phyloP scores from a whole-genome alignment of 2,797 vertebrate species.

The Passerculus sandwichensis region DNA sequence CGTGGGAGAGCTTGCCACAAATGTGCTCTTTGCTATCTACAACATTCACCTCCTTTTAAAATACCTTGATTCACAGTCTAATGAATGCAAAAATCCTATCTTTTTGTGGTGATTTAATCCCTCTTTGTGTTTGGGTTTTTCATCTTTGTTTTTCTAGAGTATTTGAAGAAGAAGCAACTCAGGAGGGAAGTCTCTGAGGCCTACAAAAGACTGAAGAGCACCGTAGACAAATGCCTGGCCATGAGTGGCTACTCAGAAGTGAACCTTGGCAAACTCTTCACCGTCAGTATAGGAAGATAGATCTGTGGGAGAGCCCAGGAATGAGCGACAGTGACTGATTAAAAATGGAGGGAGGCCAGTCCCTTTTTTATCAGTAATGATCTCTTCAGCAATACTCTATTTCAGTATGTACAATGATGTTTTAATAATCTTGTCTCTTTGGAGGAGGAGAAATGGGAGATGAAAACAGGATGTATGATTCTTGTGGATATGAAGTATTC shows the following conservation, averaged over 20 bases:
- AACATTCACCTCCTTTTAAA: neutral
- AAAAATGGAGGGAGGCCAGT: neutral
- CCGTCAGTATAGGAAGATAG: slow-evolving; percentile 82
- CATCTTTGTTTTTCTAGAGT: slow-evolving; percentile 54
- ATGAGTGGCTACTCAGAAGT: slow-evolving; percentile 92
- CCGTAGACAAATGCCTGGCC: slow-evolving; percentile 83
- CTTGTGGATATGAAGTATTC: neutral
- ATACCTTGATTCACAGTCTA: neutral
- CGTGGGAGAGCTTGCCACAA: neutral
- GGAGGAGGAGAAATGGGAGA: neutral
- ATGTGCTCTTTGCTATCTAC: neutral
- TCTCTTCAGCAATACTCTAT: neutral
- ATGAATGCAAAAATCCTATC: neutral
- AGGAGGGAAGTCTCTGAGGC: slow-evolving; percentile 62
- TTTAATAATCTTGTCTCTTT: neutral
- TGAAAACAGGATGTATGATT: neutral
- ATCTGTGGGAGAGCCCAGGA: slow-evolving; percentile 59
- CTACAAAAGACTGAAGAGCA: slow-evolving; percentile 87
- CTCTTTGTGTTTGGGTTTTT: neutral
- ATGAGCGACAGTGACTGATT: neutral
- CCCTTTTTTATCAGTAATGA: neutral
- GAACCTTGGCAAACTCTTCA: slow-evolving; percentile 92
- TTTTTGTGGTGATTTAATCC: slow-evolving; percentile 46
- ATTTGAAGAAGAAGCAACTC: slow-evolving; percentile 56
- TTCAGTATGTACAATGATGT: neutral